Percentiles rank a stretch among this genome's conserved stretches.
phyloP scores from a whole-genome alignment of 2,888 invertebrate genomes.

The Machimus atricapillus region DNA sequence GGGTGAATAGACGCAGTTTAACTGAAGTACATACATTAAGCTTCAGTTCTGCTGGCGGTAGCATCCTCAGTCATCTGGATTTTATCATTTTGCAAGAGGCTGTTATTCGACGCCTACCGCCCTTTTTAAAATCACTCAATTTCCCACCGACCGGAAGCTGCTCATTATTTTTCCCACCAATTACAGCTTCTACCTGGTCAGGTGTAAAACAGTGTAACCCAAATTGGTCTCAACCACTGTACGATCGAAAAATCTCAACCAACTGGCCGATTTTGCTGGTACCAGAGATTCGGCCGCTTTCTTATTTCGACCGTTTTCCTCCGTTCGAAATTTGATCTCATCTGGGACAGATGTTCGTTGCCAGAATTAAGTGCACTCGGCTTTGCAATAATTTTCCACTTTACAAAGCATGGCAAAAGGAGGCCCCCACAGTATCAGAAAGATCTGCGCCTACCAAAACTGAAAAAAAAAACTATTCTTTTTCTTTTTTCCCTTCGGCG shows the following conservation, averaged over 20 bases:
- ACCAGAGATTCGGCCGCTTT: neutral
- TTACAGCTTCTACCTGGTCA: neutral
- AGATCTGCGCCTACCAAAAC: slow-evolving; percentile 1
- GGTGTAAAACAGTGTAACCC: slow-evolving; percentile 13
- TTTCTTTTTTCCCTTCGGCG: neutral
- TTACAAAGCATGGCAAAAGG: slow-evolving; percentile 18
- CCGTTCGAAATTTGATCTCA: slow-evolving; percentile 31
- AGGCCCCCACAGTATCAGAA: neutral
- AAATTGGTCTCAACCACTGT: neutral
- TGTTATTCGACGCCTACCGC: neutral
- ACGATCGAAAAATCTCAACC: neutral
- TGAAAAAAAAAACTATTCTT: neutral
- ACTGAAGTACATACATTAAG: neutral
- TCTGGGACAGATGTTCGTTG: slow-evolving; percentile 27
- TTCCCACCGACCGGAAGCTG: neutral
- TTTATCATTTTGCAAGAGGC: neutral
- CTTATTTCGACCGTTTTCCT: neutral
- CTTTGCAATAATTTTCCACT: slow-evolving; percentile 32
- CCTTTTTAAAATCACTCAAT: neutral
- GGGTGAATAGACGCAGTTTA: neutral
- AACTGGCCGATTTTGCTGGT: neutral
- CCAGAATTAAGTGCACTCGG: slow-evolving; percentile 34
- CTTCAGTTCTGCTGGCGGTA: neutral
- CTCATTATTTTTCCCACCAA: slow-evolving; percentile 10
- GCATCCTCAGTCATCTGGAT: neutral